Evolutionary conservation across 2,113 vertebrate species (phyloP).

Genomic region (Cettia cetti): DNA sequence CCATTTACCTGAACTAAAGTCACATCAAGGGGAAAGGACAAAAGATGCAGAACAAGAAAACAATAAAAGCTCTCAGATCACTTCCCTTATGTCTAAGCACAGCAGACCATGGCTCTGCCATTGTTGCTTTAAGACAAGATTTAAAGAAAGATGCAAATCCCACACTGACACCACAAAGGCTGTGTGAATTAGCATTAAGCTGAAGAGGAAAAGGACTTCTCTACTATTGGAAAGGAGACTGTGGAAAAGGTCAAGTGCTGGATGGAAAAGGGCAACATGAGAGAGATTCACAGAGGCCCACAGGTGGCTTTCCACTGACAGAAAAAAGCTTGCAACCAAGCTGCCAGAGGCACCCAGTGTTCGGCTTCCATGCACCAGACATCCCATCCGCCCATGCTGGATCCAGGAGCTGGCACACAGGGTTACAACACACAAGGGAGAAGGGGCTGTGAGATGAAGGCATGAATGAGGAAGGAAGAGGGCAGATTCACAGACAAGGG

Average conservation of each 20-base stretch:
- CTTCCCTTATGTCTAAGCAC: neutral
- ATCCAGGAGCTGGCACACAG: neutral
- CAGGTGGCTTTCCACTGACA: neutral
- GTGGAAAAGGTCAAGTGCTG: neutral
- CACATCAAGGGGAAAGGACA: accelerated
- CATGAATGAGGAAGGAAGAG: neutral
- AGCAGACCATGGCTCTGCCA: neutral
- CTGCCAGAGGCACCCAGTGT: neutral
- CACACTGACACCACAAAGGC: neutral
- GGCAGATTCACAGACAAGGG: neutral
- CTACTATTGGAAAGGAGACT: neutral
- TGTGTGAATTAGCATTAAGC: neutral
- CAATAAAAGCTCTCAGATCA: neutral
- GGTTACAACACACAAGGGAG: neutral
- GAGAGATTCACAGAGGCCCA: neutral
- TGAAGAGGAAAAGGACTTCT: neutral
- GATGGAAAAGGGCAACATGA: neutral
- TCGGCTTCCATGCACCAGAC: neutral
- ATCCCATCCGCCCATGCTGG: neutral
- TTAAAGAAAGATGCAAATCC: neutral
- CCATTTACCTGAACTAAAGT: neutral
- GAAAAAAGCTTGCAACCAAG: neutral
- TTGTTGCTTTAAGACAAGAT: neutral
- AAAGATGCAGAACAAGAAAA: accelerated
- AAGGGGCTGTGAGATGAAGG: neutral